phyloP scores from a whole-genome alignment of 2,888 invertebrate species.

The Caenorhabditis plicata region DNA sequence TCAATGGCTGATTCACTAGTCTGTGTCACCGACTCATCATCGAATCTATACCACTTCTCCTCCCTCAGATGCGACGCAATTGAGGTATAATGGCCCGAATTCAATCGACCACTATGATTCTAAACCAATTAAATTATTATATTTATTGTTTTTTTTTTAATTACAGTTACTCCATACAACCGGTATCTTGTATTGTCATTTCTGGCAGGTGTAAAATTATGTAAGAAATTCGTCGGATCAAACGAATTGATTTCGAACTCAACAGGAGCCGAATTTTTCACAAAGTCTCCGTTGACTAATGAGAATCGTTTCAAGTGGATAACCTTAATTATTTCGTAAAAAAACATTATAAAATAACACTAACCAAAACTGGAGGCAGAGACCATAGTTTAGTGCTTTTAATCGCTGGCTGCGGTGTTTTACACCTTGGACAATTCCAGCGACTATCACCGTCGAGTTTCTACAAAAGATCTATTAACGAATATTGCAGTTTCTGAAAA shows the following conservation, averaged over 20 bases:
- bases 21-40: conserved; percentile 46
- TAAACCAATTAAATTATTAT: conserved; percentile 14
- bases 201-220: conserved; percentile 21
- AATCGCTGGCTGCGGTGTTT: conserved; percentile 30
- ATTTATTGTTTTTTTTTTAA: conserved; percentile 1
- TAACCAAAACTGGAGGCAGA: conserved; percentile 48
- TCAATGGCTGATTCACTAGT: conserved; percentile 26
- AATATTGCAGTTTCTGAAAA: not conserved
- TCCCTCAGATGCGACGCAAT: conserved; percentile 33
- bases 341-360: conserved; percentile 2
- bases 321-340: no score
- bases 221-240: conserved; percentile 43
- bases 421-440: conserved; percentile 62
- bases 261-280: conserved; percentile 56
- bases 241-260: conserved; percentile 45
- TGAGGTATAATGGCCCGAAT: conserved; percentile 60
- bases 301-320: conserved; percentile 61
- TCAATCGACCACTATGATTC: conserved; percentile 59
- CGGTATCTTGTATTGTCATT: conserved; percentile 28
- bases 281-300: conserved; percentile 41
- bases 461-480: conserved; percentile 23
- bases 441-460: conserved; percentile 43
- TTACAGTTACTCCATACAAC: conserved; percentile 60
- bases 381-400: conserved; percentile 52
- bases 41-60: conserved; percentile 51